Evolutionary conservation across 2,888 invertebrate species (phyloP), one percentile per base, ranked within the genome.

Genomic region (Polymixis lichenea): DNA sequence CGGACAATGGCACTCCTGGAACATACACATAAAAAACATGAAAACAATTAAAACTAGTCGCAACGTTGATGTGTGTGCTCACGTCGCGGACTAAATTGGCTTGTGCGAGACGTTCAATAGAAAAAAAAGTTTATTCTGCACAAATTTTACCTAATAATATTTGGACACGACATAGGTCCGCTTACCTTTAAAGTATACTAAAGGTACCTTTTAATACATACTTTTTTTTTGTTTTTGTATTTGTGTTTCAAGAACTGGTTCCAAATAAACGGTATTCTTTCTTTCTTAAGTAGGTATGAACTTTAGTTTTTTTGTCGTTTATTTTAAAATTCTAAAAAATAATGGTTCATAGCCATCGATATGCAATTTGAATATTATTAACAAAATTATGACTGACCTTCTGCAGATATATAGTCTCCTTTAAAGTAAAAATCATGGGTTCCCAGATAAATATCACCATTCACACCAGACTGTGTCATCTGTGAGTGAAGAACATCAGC

Each of bases 351-450:
- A 11, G 43, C 1, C 43, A 11, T 46, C 43, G 43, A 46, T 13
- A 25, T 0, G 7, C 4, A 43, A 22, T 70, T 38, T 53, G 8
- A 56, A 55, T 7, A 43, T 55, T n/a, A 38, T 49, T 28, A 28
- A 53, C 28, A 22, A 28, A 68, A 64, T 2, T 19, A 19, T 25
- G 15, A 69, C 78, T 66, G 8, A 80, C 80, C 80, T 80, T 80
- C 80, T 49, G 83, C 72, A 13, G 80, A 80, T 3, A 38, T 60
- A n/a, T 46, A 83, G 13, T 80, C 61, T 22, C 80, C 83, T 58
- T 80, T 38, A n/a, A 79, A 70, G 51, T 62, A 83, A 6, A 71
- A 53, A 38, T 56, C 61, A 62, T 83, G 83, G 17, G 28, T 79
- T 17, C 80, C 83, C n/a, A 83, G 28, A 61, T 71, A 80, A 62